These are phyloP conservation scores for Anaspis maculata DNA, from an alignment of 2,888 invertebrate genomes.

Conservation along the genomic window DNA sequence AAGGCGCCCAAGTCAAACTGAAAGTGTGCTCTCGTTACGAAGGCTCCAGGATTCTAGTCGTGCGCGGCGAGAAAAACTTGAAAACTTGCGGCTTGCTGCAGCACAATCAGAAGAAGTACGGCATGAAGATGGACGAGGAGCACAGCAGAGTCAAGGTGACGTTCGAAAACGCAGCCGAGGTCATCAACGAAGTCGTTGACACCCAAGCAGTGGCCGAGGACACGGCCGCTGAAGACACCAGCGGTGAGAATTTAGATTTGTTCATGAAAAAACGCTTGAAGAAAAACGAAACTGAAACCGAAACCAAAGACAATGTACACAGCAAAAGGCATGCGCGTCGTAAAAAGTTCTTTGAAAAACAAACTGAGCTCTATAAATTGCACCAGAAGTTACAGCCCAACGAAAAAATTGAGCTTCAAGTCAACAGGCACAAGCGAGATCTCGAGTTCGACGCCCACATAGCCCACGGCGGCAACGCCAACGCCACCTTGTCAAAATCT, in stretches of 20 bases:
- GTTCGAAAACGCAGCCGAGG: slow-evolving; percentile 51
- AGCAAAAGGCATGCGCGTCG: slow-evolving; percentile 15
- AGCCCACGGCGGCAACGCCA: slow-evolving; percentile 69
- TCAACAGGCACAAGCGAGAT: slow-evolving; percentile 15
- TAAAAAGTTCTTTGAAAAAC: slow-evolving; percentile 9
- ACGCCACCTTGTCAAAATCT: slow-evolving; percentile 44
- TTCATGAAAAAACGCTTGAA: slow-evolving; percentile 20
- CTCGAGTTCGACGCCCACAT: slow-evolving; percentile 58
- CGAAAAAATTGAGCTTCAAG: slow-evolving; percentile 14
- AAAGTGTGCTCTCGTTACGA: slow-evolving; percentile 73
- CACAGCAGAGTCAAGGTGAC: slow-evolving; percentile 47
- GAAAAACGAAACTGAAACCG: slow-evolving; percentile 12
- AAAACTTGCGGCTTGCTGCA: slow-evolving; percentile 72
- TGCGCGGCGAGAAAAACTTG: slow-evolving; percentile 69
- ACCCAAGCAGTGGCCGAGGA: slow-evolving; percentile 18
- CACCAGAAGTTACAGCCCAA: slow-evolving; percentile 16
- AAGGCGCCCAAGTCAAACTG: slow-evolving; percentile 68
- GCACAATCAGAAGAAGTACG: slow-evolving; percentile 55
- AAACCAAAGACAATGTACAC: slow-evolving; percentile 11
- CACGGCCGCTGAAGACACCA: slow-evolving; percentile 23
- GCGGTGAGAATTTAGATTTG: slow-evolving; percentile 19
- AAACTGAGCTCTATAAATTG: slow-evolving; percentile 15
- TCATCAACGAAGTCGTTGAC: slow-evolving; percentile 34
- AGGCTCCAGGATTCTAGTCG: slow-evolving; percentile 72
- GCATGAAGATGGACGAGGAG: slow-evolving; percentile 51